Percentiles rank a stretch among this genome's conserved stretches.
Evolutionary conservation across 1,140 invertebrate species (phyloP).

Genomic region (Drosophila tropicalis): DNA sequence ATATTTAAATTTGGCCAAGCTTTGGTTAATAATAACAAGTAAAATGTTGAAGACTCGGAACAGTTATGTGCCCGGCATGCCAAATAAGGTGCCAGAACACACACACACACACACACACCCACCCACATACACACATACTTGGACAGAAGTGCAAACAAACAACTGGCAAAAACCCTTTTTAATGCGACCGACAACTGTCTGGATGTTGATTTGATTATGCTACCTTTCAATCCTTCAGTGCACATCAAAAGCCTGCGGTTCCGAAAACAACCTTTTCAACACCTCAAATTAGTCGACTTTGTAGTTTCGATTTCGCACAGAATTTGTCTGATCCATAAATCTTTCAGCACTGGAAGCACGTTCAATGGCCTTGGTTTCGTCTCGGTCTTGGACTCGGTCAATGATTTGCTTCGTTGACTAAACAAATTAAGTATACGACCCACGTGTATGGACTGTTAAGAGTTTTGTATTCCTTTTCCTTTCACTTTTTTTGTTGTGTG

Average conservation of each 20-base stretch:
- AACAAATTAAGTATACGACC: slow-evolving; percentile 76
- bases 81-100: slow-evolving; percentile 40
- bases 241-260: slow-evolving; percentile 69
- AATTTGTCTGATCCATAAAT: slow-evolving; percentile 53
- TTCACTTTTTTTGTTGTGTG: not conserved
- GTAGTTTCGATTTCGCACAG: slow-evolving; percentile 61
- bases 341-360: slow-evolving; percentile 60
- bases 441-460: slow-evolving; percentile 53
- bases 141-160: slow-evolving; percentile 29
- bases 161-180: slow-evolving; percentile 33
- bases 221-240: slow-evolving; percentile 68
- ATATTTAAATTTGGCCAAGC: slow-evolving; percentile 66
- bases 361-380: slow-evolving; percentile 22
- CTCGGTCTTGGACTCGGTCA: slow-evolving; percentile 35
- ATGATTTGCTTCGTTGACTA: slow-evolving; percentile 79
- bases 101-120: slow-evolving; percentile 19
- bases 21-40: slow-evolving; percentile 56
- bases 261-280: slow-evolving; percentile 45
- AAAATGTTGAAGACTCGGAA: slow-evolving; percentile 18
- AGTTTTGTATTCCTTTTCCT: not conserved
- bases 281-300: slow-evolving; percentile 79
- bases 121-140: slow-evolving; percentile 27
- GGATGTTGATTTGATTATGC: slow-evolving; percentile 72
- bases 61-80: slow-evolving; percentile 47
- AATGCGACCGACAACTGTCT: not conserved